phyloP scores from a whole-genome alignment of 1,140 invertebrate genomes.

The Lucilia cuprina region DNA sequence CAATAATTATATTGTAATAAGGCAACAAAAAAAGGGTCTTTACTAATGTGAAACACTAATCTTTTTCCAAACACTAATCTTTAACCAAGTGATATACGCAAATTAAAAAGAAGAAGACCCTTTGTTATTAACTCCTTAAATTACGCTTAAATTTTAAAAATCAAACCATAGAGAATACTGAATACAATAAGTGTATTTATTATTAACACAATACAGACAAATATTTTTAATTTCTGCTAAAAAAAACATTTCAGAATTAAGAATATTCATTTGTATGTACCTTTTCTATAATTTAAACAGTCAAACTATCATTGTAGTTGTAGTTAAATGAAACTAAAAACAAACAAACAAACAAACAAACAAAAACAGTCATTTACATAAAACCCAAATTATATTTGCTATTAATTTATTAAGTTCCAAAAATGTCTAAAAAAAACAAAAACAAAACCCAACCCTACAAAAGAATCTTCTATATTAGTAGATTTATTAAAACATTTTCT shows the following conservation, averaged over 20 bases:
- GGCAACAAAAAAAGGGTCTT: no score
- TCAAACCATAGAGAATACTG: background rate
- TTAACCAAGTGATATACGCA: no score
- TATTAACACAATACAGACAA: background rate
- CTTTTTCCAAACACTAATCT: no score
- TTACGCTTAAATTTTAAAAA: background rate
- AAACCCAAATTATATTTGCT: background rate
- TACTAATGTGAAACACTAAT: no score
- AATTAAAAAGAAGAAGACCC: no score
- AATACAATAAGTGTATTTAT: background rate
- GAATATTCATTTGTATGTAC: background rate
- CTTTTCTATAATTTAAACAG: background rate
- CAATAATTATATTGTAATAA: no score
- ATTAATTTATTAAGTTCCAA: background rate
- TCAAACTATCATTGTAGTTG: background rate
- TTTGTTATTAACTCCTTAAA: background rate
- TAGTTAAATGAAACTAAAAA: background rate
- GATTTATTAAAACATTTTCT: conserved; percentile 7
- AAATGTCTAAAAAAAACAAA: background rate
- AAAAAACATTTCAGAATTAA: background rate
- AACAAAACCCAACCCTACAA: background rate
- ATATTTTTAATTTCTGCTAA: background rate
- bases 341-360: no score
- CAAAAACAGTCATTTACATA: background rate
- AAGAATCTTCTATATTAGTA: conserved; percentile 32